These are phyloP conservation scores for Turdus rufiventris DNA, from an alignment of 2,113 vertebrate genomes.

Conservation along the genomic window DNA sequence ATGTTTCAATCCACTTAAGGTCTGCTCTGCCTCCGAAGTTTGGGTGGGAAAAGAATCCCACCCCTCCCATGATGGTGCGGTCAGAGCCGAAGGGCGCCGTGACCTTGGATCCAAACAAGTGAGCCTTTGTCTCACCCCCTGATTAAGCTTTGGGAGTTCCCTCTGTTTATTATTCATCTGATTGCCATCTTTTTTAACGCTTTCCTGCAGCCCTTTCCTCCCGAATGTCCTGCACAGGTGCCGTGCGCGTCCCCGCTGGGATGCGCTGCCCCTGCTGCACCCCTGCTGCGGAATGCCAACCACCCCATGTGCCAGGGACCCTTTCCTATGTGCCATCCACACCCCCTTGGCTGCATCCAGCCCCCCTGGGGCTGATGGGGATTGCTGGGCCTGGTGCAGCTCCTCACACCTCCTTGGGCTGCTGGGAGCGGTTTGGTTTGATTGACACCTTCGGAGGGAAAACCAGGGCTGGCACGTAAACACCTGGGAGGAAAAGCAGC, in stretches of 20 bases:
- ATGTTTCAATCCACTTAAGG: background rate
- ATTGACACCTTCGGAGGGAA: background rate
- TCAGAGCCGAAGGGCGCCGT: background rate
- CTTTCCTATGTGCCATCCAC: accelerated
- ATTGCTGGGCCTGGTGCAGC: background rate
- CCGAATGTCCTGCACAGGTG: accelerated
- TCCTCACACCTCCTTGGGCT: accelerated
- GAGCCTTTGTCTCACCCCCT: slow-evolving; percentile 11
- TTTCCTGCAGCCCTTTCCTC: background rate
- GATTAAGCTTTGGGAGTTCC: background rate
- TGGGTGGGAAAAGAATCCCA: background rate
- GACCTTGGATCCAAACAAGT: background rate
- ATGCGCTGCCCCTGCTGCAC: background rate
- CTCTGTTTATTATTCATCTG: background rate
- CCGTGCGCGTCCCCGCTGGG: accelerated
- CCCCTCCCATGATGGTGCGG: accelerated
- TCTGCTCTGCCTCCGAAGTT: background rate
- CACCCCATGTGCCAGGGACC: accelerated
- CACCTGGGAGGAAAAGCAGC: slow-evolving; percentile 27
- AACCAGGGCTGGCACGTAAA: background rate
- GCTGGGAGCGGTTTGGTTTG: background rate
- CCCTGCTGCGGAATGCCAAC: accelerated
- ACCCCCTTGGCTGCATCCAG: background rate
- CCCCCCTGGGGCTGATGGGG: accelerated
- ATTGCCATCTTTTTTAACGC: background rate